Conservation (phyloP, 2,797 vertebrate genomes). For the Phyllotis vaccarum region DNA sequence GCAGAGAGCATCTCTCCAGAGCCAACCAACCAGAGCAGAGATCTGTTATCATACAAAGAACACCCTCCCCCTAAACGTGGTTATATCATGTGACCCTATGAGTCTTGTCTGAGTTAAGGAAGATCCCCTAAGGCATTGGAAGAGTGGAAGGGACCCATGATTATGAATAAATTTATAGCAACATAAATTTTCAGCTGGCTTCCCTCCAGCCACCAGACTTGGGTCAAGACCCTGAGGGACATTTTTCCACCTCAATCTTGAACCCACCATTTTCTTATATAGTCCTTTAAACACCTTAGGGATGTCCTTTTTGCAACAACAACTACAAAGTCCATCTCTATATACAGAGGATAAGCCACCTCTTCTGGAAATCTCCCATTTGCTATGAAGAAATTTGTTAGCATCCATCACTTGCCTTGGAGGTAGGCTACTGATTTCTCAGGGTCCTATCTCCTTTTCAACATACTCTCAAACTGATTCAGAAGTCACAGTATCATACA, state of each 20-base stretch:
- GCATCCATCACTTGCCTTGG: background rate
- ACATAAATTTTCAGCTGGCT: background rate
- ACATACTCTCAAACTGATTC: background rate
- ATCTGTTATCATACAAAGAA: background rate
- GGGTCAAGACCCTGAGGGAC: too few species aligned
- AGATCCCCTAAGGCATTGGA: too few species aligned
- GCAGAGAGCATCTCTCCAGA: background rate
- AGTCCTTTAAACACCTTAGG: background rate
- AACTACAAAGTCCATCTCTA: background rate
- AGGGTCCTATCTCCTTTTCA: background rate
- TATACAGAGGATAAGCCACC: background rate
- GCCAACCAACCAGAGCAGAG: background rate
- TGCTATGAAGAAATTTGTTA: background rate
- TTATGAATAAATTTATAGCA: background rate
- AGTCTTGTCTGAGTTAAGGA: background rate
- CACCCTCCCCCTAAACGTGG: background rate
- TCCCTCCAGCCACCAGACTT: background rate
- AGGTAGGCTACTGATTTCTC: background rate
- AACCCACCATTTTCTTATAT: background rate
- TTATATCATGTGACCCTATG: background rate
- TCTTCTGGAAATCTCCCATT: background rate
- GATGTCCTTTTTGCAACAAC: background rate
- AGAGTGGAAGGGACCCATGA: fast-evolving
- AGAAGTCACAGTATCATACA: background rate
- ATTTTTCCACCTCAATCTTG: fast-evolving